A percentile compares a stretch with the other conserved stretches of the same genome.
phyloP scores from a whole-genome alignment of 2,113 vertebrate genomes.

The Porphyrio hochstetteri region DNA sequence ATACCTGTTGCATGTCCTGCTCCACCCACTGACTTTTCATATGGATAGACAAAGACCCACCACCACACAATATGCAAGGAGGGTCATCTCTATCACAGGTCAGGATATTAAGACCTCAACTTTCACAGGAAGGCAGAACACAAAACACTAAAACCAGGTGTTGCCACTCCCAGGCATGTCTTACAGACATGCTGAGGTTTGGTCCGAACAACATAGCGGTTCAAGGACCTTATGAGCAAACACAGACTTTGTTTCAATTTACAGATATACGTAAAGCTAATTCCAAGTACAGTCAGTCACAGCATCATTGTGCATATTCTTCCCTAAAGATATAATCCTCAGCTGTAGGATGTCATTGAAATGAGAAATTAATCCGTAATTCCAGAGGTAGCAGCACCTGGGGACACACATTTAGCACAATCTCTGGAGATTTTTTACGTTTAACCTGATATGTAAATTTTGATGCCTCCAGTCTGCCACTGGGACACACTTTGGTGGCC shows the following conservation, averaged over 20 bases:
- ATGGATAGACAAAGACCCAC: neutral
- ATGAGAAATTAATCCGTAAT: neutral
- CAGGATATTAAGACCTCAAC: neutral
- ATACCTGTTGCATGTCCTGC: neutral
- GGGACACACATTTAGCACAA: neutral
- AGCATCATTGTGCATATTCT: neutral
- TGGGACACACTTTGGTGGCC: neutral
- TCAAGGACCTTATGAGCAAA: neutral
- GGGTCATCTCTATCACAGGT: neutral
- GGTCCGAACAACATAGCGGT: rapidly evolving
- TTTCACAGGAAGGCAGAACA: neutral
- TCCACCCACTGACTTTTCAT: neutral
- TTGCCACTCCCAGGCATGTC: neutral
- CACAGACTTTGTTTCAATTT: neutral
- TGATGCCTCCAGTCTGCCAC: neutral
- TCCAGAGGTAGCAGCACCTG: neutral
- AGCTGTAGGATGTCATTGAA: neutral
- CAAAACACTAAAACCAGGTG: neutral
- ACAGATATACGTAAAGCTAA: neutral
- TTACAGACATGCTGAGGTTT: neutral
- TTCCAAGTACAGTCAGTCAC: neutral
- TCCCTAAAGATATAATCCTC: neutral
- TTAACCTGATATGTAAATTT: neutral
- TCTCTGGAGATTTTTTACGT: neutral
- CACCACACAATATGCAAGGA: neutral